These are phyloP conservation scores for Dendropsophus ebraccatus DNA, from an alignment of 2,113 vertebrate species.

Conservation along the genomic window DNA sequence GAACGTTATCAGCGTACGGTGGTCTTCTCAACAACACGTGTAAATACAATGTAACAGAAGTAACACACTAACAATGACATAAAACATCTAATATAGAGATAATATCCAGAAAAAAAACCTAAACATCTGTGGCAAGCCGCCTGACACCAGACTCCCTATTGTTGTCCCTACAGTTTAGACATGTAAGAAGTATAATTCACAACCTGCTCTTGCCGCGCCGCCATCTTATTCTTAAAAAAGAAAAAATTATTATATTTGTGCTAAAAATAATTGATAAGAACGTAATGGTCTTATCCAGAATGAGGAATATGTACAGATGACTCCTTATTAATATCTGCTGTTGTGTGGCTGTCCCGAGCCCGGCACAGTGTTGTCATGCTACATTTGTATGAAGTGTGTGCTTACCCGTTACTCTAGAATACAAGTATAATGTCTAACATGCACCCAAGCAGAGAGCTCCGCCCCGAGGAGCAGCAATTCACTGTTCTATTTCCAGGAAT, in stretches of 20 bases:
- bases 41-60: not conserved
- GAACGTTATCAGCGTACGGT: not conserved
- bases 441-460: slow-evolving; percentile 13
- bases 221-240: not conserved
- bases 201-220: not conserved
- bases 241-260: not conserved
- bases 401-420: slow-evolving; percentile 21
- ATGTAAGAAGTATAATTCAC: not conserved
- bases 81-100: not conserved
- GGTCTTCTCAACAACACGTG: not conserved
- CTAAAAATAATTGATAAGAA: not conserved
- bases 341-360: not conserved
- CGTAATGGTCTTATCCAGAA: not conserved
- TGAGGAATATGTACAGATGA: not conserved
- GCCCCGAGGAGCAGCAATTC: slow-evolving; percentile 23
- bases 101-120: not conserved
- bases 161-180: not conserved
- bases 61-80: not conserved
- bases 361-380: slow-evolving; percentile 21
- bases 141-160: not conserved
- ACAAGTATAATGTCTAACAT: slow-evolving; percentile 21
- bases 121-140: not conserved
- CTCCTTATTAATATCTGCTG: not conserved
- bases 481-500: not conserved
- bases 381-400: not conserved